These are phyloP conservation scores for Triplophysa dalaica DNA, from an alignment of 2,113 vertebrate genomes.

Conservation along the genomic window DNA sequence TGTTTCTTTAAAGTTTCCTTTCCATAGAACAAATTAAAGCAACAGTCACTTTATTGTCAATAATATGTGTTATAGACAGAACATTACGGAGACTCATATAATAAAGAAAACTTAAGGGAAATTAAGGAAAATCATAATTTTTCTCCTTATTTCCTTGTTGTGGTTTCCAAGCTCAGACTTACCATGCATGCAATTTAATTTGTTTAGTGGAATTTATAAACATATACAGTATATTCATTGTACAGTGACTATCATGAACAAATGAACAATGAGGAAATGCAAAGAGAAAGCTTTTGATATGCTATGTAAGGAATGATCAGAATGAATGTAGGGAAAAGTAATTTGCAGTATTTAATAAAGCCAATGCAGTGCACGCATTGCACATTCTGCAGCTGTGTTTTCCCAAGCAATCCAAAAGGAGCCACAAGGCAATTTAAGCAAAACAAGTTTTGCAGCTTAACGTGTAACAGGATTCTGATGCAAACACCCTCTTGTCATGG, in stretches of 20 bases:
- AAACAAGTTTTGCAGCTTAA: conserved; percentile 61
- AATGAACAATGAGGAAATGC: background rate
- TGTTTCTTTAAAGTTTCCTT: conserved; percentile 17
- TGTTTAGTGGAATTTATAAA: conserved; percentile 2
- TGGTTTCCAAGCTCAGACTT: conserved; percentile 1
- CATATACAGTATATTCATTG: background rate
- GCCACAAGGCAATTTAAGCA: conserved; percentile 39
- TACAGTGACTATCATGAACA: conserved; percentile 21
- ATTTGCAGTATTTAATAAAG: background rate
- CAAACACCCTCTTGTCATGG: background rate
- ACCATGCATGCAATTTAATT: conserved; percentile 37
- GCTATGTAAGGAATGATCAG: background rate
- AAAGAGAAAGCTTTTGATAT: background rate
- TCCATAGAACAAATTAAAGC: conserved; percentile 10
- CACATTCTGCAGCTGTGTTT: conserved; percentile 20
- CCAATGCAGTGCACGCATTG: background rate
- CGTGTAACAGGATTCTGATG: conserved; percentile 10
- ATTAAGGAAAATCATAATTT: background rate
- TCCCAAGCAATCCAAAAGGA: background rate
- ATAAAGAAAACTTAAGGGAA: background rate
- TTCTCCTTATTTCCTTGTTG: background rate
- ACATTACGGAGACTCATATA: background rate
- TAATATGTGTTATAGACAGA: conserved; percentile 13
- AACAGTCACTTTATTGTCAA: conserved; percentile 4
- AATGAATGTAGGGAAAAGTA: background rate